A percentile compares a stretch with the other conserved stretches of the same genome.
phyloP scores from a whole-genome alignment of 2,797 vertebrate species.

The Aldrovandia affinis region DNA sequence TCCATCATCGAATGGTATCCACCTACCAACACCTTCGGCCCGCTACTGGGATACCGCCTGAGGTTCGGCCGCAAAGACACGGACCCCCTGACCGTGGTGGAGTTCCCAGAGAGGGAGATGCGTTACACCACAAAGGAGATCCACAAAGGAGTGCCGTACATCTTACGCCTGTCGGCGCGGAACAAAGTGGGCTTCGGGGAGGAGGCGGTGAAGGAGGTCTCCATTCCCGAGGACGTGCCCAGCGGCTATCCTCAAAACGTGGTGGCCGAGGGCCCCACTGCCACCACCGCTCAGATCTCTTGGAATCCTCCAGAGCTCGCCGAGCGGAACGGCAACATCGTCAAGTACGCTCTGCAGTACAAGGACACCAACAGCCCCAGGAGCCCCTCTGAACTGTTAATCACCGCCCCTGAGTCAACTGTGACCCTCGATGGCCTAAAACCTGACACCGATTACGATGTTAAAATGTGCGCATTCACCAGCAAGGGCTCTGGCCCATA shows the following conservation, averaged over 20 bases:
- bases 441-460: constrained; percentile 93
- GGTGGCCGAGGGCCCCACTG: constrained; percentile 77
- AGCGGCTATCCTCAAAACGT: constrained; percentile 87
- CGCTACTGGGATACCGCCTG: constrained; percentile 88
- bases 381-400: constrained; percentile 82
- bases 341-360: constrained; percentile 87
- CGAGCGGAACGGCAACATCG: constrained; percentile 86
- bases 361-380: constrained; percentile 89
- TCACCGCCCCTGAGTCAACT: constrained; percentile 78
- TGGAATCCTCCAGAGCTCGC: constrained; percentile 88
- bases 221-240: constrained; percentile 83
- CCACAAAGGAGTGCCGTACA: constrained; percentile 88
- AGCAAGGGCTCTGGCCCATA: constrained; percentile 91
- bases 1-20: constrained; percentile 90
- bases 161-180: constrained; percentile 88
- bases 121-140: constrained; percentile 87
- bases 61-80: constrained; percentile 87
- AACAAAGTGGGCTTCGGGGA: constrained; percentile 96
- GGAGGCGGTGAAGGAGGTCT: constrained; percentile 86
- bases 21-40: constrained; percentile 84
- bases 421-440: constrained; percentile 87
- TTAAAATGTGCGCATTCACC: constrained; percentile 93
- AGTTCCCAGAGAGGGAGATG: constrained; percentile 86
- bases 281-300: constrained; percentile 77
- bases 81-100: constrained; percentile 81